These are phyloP conservation scores for Perdix hodgsoniae DNA, from an alignment of 2,797 vertebrate genomes.

Conservation along the genomic window DNA sequence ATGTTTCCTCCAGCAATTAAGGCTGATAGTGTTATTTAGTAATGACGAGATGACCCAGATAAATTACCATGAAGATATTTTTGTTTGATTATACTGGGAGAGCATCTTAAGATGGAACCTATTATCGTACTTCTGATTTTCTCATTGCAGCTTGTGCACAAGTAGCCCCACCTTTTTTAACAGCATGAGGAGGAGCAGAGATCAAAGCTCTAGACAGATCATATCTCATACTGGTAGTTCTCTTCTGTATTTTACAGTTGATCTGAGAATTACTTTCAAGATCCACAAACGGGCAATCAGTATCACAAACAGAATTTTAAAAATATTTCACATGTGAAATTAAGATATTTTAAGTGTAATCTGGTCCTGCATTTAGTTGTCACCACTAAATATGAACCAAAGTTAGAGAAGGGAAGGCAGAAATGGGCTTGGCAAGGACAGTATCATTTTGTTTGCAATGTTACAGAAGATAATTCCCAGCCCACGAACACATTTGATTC, in stretches of 20 bases:
- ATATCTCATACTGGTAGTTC: not conserved
- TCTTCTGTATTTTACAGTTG: not conserved
- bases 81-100: not conserved
- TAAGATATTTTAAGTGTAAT: not conserved
- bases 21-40: not conserved
- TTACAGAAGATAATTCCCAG: not conserved
- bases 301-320: not conserved
- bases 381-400: not conserved
- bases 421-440: not conserved
- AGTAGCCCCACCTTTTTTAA: not conserved
- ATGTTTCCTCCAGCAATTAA: not conserved
- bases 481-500: not conserved
- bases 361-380: not conserved
- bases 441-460: not conserved
- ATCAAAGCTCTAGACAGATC: not conserved
- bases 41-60: not conserved
- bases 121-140: not conserved
- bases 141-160: not conserved
- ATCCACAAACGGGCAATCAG: not conserved
- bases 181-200: not conserved
- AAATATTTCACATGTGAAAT: not conserved
- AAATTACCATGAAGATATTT: not conserved
- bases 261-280: not conserved
- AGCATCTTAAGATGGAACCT: not conserved
- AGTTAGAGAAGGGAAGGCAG: not conserved